These are phyloP conservation scores for Climacteris rufus DNA, from an alignment of 2,113 vertebrate species.

Conservation along the genomic window DNA sequence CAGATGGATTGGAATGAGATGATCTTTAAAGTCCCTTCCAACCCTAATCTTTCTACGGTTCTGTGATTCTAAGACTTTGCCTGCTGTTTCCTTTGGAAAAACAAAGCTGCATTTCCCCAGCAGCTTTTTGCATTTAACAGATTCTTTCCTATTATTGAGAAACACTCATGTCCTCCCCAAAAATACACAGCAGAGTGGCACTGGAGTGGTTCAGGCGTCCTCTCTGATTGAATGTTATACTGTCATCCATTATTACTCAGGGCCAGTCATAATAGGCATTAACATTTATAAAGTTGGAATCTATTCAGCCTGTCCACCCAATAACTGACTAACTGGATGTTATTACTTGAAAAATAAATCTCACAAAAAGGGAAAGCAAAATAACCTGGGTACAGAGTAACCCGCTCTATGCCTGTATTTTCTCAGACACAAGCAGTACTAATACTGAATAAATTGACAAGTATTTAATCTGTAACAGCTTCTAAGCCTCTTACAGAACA, in stretches of 20 bases:
- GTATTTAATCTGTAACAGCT: neutral
- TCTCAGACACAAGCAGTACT: neutral
- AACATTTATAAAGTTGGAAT: constrained; percentile 21
- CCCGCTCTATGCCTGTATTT: neutral
- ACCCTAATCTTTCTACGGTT: neutral
- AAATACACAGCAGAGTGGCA: neutral
- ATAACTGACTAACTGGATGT: constrained; percentile 5
- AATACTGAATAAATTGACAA: neutral
- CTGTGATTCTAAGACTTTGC: neutral
- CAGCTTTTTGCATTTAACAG: neutral
- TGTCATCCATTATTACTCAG: constrained; percentile 19
- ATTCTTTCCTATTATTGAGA: neutral
- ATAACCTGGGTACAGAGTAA: neutral
- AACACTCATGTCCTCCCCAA: neutral
- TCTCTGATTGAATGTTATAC: neutral
- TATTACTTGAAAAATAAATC: neutral
- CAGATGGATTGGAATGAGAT: neutral
- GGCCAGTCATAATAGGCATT: neutral
- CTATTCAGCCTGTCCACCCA: constrained; percentile 19
- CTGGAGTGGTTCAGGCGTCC: neutral
- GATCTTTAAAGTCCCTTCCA: neutral
- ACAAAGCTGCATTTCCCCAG: neutral
- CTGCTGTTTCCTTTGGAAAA: neutral
- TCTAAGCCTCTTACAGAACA: neutral
- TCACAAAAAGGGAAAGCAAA: neutral